phyloP scores from a whole-genome alignment of 92 coral and sea anemone species.

The Palythoa heliodiscus region DNA sequence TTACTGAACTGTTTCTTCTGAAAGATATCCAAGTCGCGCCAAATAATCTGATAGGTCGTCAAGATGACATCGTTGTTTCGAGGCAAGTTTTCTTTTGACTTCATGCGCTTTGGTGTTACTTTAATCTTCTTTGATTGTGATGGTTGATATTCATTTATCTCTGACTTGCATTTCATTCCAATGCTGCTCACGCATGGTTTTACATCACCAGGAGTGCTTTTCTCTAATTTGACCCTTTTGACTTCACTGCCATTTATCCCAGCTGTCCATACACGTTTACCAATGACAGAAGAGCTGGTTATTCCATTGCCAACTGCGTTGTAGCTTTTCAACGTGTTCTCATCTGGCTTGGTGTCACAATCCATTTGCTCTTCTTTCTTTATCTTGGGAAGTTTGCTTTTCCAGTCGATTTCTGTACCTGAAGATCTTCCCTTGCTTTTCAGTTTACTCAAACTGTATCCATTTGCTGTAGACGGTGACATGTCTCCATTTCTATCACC shows the following conservation, averaged over 20 bases:
- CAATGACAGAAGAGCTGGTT: neutral
- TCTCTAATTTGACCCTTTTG: constrained; percentile 9
- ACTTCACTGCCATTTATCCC: neutral
- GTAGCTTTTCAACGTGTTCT: neutral
- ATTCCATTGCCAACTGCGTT: neutral
- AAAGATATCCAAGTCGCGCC: constrained; percentile 40
- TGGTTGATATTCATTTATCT: constrained; percentile 1
- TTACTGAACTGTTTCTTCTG: constrained; percentile 48
- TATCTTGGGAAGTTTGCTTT: neutral
- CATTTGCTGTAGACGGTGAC: neutral
- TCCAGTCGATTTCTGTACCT: neutral
- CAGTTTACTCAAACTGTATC: neutral
- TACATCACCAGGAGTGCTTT: neutral
- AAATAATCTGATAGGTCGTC: constrained; percentile 48
- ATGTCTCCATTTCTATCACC: neutral
- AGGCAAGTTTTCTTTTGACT: neutral
- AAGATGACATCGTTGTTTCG: constrained; percentile 30
- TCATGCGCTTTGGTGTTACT: neutral
- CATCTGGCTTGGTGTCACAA: constrained; percentile 7
- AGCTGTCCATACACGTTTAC: constrained; percentile 7
- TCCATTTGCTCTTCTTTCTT: constrained; percentile 24
- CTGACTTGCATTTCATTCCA: neutral
- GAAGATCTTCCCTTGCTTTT: neutral
- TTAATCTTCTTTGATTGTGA: neutral
- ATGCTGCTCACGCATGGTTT: neutral